These are phyloP conservation scores for Murina feae DNA, from an alignment of 2,113 vertebrate species.

Conservation along the genomic window DNA sequence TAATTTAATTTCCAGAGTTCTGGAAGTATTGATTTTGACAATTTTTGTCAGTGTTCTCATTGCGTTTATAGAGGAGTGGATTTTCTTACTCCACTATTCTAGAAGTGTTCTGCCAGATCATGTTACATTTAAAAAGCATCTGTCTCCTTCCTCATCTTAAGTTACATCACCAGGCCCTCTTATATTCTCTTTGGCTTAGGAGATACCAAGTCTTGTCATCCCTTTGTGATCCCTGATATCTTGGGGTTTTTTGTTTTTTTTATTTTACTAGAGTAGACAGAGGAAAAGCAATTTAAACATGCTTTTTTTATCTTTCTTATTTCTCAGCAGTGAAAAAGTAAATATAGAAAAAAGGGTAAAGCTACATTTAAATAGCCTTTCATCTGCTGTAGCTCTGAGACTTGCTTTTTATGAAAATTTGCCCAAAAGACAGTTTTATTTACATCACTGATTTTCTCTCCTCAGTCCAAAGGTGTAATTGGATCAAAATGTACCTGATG, in stretches of 20 bases:
- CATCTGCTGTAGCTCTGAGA: background rate
- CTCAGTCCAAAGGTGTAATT: background rate
- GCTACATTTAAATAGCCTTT: conserved; percentile 15
- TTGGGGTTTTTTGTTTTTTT: background rate
- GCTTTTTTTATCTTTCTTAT: background rate
- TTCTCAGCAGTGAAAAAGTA: conserved; percentile 27
- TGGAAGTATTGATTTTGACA: background rate
- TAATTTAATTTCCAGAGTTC: background rate
- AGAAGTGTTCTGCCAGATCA: background rate
- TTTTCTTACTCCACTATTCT: background rate
- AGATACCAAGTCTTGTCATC: background rate
- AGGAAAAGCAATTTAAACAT: background rate
- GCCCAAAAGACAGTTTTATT: conserved; percentile 8
- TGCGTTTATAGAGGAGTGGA: background rate
- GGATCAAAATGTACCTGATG: background rate
- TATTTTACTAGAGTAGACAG: background rate
- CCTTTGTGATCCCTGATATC: background rate
- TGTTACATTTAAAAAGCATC: background rate
- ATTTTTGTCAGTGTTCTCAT: background rate
- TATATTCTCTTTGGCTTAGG: background rate
- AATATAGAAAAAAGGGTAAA: background rate
- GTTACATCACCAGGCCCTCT: background rate
- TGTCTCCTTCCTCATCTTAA: background rate
- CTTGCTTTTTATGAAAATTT: conserved; percentile 12
- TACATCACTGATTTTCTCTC: background rate